Conservation (phyloP, 2,888 invertebrate genomes). For the Ptilodon capucinus region DNA sequence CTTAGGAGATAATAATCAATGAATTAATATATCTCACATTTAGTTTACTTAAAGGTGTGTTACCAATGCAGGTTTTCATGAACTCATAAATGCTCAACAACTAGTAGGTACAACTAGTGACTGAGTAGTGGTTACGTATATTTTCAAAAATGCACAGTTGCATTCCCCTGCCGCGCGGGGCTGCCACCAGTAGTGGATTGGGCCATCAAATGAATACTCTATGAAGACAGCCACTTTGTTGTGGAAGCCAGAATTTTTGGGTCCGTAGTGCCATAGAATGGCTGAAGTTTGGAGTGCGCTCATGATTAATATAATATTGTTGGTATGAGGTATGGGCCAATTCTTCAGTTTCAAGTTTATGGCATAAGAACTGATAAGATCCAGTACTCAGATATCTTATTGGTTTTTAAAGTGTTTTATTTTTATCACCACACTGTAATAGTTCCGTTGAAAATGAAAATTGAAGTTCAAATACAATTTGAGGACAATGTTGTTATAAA, state of each 20-base stretch:
- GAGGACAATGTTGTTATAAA: too few relatives aligned
- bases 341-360: too few relatives aligned
- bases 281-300: slow-evolving; percentile 15
- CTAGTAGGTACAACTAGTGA: background rate
- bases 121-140: background rate
- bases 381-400: too few relatives aligned
- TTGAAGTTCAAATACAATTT: too few relatives aligned
- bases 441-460: too few relatives aligned
- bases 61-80: too few relatives aligned
- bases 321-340: background rate
- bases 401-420: too few relatives aligned
- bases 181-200: slow-evolving; percentile 37
- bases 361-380: too few relatives aligned
- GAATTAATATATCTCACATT: too few relatives aligned
- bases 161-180: slow-evolving; percentile 16
- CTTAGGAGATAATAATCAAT: too few relatives aligned
- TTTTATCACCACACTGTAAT: too few relatives aligned
- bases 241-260: slow-evolving; percentile 35
- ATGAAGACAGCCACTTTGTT: slow-evolving; percentile 35
- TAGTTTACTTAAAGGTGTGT: too few relatives aligned
- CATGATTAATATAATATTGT: background rate
- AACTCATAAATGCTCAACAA: background rate
- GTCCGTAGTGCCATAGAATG: slow-evolving; percentile 13
- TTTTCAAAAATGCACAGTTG: slow-evolving; percentile 30
- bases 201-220: slow-evolving; percentile 43